Base-by-base conservation (phyloP, 2,113 vertebrate species). In the Podilymbus podiceps region DNA sequence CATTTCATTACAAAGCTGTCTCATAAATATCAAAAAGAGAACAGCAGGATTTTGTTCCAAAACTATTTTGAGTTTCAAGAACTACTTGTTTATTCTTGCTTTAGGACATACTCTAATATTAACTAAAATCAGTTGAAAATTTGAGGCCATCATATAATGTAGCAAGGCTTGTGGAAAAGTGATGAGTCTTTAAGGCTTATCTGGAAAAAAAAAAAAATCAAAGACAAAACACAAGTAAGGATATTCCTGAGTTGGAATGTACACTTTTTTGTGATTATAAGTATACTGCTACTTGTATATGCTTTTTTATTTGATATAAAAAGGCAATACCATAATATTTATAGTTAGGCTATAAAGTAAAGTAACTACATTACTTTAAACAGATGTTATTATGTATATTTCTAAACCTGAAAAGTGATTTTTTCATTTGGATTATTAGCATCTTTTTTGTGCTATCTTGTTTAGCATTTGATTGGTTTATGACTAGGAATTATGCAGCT, bases 381-480 rank as follows among this genome's bases (percentile, higher is more conserved):
- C 4, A 66, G 2, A 27, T 15, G 10, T n/a, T 46, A 20, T 31
- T n/a, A n/a, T 62, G 38, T 20, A 10, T 46, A 28, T 88, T 68
- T 38, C 40, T 19, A 90, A 76, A 53, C 4, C 17, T 74, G 69
- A 75, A 93, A 60, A 85, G 3, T 28, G 10, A 15, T 3, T 52
- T 81, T 80, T 83, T 63, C 4, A 38, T 38, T 42, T 55, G 21
- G 6, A 44, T 75, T 86, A 33, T 52, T 82, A 59, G 6, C 21
- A 64, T 9, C 27, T 47, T 88, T 88, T 40, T 35, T 55, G 47
- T 52, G 25, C 4, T 71, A 6, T 27, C 30, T 44, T 55, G 11
- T 77, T 88, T 68, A 85, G 16, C 30, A 81, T 56, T 71, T 47
- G 55, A 62, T 58, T 88, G 15, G 58, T 91, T 93, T 93, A 80